Base-by-base conservation (phyloP, 2,888 invertebrate genomes). In the Hirtodrosophila trivittata region DNA sequence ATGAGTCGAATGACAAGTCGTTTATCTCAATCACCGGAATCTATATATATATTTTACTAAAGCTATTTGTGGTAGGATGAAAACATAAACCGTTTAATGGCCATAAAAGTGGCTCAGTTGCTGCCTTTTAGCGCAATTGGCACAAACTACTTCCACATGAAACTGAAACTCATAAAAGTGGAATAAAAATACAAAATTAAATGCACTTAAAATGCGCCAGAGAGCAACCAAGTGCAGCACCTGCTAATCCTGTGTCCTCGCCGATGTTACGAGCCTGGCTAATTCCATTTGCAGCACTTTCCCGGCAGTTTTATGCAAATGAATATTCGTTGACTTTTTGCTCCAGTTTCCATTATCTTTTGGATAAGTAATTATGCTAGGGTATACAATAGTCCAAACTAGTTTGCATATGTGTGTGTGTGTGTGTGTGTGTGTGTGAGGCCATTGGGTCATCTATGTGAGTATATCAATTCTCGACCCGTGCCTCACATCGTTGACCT, bases 341-440 rank as follows among this genome's bases (percentile, higher is more conserved):
- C 51, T 58, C 64, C 30, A 56, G 47, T 64, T 75, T 66, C 67
- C 47, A 69, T 77, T 81, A 75, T 70, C 63, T 63, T 63, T 55
- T 68, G 75, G 60, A 72, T 77, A 82, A 72, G 66, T 82, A 75
- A 77, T 85, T 78, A 82, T 68, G 63, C 73, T 46, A 69, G 66
- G 68, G 68, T 73, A 66, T 66, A 75, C 68, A 70, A 66, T 77
- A 70, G 69, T 57, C 52, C 30, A 51, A 63, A 70, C 30, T 54
- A 59, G 66, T 75, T 66, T 71, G 62, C 74, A 77, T 81, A 64
- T 39, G 54, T 52, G 8, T 47, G 47, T 60, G 14, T 13, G n/a
- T 16, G 26, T 12, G 16, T 49, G 12, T 39, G 25, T 49, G 41
- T 35, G 26, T 32, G 38, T 26, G 32, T 30, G 1, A 3, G 30